Base-by-base conservation (phyloP, 2,888 invertebrate genomes). In the Eristalis arbustorum region DNA sequence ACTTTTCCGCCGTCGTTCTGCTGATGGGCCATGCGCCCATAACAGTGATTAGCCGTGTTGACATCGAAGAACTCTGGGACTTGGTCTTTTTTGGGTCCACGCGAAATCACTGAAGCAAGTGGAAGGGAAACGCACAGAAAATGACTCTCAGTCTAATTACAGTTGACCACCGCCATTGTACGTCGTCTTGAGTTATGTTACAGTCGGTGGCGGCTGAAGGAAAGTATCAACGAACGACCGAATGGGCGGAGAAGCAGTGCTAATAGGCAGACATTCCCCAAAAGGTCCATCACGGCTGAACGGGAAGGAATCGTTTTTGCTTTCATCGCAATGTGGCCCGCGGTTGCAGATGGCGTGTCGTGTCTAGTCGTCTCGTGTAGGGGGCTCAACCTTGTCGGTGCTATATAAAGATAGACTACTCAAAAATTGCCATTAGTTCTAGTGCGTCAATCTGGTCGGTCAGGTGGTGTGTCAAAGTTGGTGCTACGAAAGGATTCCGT, bases 101-200 rank as follows among this genome's bases (percentile, higher is more conserved):
- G 57, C 74, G 13, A 64, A 79, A 67, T 79, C 42, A 83, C 67
- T 75, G 74, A 49, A 75, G 71, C 85, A 57, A 42, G 31, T 62
- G 61, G 49, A 37, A 76, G 49, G 56, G 42, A 42, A 72, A 79
- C 57, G 42, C 49, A 67, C 18, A 57, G 57, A 76, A 83, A 75
- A 83, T 62, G 72, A 57, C 78, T 83, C 66, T 87, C 72, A 83
- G 87, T 87, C 79, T 87, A 87, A 83, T 83, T 87, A 79, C 83
- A 71, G 71, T 63, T 78, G 83, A 75, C 83, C 78, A 82, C 66
- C 63, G 18, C 49, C 57, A 78, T 74, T 78, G 66, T 31, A 10
- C 1, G 31, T 10, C 8, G 8, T 31, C 31, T 78, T 61, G 66
- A 76, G 37, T 82, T 76, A 66, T 76, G 68, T 37, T 62, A 67